These are phyloP conservation scores for Pocillopora meandrina DNA, from an alignment of 92 coral and sea anemone genomes.

Conservation along the genomic window DNA sequence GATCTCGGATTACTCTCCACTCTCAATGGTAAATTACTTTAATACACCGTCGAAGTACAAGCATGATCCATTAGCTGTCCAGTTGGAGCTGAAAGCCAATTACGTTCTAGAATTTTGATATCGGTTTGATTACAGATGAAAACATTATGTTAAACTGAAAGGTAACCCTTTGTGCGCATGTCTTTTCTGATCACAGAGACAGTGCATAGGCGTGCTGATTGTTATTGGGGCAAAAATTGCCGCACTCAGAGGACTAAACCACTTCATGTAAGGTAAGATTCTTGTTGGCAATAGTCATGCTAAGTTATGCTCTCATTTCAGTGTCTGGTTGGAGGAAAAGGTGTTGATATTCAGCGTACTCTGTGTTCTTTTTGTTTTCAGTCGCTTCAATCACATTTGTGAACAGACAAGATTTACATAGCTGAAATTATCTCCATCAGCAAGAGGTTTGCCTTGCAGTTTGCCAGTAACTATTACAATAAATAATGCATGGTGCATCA, in stretches of 20 bases:
- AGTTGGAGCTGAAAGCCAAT: too few species aligned
- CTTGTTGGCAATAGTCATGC: not conserved
- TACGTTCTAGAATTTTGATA: too few species aligned
- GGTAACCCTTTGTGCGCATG: not conserved
- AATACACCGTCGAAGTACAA: too few species aligned
- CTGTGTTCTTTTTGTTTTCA: conserved; percentile 43
- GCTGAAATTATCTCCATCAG: not conserved
- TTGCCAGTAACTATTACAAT: too few species aligned
- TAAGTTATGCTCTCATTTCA: not conserved
- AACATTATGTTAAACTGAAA: not conserved
- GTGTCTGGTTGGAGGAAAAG: not conserved
- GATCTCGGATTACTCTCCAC: too few species aligned
- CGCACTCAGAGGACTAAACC: conserved; percentile 83
- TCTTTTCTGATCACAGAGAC: conserved; percentile 47
- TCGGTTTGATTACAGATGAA: not conserved
- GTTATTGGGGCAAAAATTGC: conserved; percentile 95
- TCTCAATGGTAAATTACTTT: too few species aligned
- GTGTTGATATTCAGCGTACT: not conserved
- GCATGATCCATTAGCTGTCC: too few species aligned
- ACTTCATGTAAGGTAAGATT: conserved; percentile 83
- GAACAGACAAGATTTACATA: conserved; percentile 80
- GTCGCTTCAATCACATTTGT: conserved; percentile 92
- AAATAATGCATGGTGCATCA: too few species aligned
- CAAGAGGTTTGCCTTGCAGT: too few species aligned
- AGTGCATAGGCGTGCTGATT: conserved; percentile 79